Conservation (phyloP, 2,113 vertebrate species). For the Sigmodon hispidus region DNA sequence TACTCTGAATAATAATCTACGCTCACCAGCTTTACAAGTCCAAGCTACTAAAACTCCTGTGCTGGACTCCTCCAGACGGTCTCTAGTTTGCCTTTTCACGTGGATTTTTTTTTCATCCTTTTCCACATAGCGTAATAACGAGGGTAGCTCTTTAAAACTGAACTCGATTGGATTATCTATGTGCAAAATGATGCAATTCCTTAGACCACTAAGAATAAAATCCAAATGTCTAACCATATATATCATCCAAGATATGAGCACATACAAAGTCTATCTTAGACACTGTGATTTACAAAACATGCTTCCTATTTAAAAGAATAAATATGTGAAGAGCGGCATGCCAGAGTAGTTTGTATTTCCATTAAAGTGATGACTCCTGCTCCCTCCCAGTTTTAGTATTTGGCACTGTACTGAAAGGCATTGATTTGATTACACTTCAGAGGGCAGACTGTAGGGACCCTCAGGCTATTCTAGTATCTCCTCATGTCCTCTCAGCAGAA, state of each 20-base stretch:
- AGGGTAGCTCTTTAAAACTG: not conserved
- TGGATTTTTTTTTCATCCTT: not conserved
- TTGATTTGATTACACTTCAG: not conserved
- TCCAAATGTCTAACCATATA: not conserved
- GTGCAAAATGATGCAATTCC: not conserved
- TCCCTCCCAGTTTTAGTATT: not conserved
- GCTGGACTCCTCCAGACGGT: not conserved
- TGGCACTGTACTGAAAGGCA: not conserved
- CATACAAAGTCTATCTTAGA: not conserved
- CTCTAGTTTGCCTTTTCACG: not conserved
- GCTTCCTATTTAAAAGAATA: not conserved
- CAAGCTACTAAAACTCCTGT: not conserved
- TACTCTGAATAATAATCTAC: not conserved
- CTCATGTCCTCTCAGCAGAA: not conserved
- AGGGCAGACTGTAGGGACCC: not conserved
- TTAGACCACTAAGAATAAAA: not conserved
- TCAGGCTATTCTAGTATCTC: not conserved
- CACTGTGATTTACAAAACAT: not conserved
- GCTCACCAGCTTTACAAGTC: not conserved
- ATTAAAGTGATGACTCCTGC: not conserved
- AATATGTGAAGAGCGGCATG: not conserved
- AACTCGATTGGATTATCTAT: not conserved
- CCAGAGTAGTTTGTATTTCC: not conserved
- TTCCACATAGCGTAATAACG: not conserved
- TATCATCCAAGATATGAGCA: not conserved